phyloP scores from a whole-genome alignment of 2,888 invertebrate genomes.

The Amitus sp. region DNA sequence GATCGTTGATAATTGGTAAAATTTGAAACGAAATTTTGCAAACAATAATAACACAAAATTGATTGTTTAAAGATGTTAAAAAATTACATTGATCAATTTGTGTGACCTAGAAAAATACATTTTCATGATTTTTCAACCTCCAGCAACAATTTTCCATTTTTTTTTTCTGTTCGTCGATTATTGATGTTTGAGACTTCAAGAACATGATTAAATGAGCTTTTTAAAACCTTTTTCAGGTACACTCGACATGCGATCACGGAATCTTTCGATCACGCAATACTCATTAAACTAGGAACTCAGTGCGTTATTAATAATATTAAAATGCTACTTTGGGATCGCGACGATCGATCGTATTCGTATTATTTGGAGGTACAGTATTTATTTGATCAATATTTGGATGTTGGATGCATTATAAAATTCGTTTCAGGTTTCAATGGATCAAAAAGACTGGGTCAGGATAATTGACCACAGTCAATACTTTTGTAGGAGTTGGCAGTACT shows the following conservation, averaged over 20 bases:
- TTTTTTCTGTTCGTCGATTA: no score
- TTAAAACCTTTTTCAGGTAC: slow-evolving; percentile 77
- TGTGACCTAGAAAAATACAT: no score
- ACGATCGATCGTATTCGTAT: slow-evolving; percentile 88
- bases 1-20: no score
- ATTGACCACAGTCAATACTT: slow-evolving; percentile 92
- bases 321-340: slow-evolving; percentile 94
- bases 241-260: slow-evolving; percentile 89
- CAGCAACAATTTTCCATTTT: no score
- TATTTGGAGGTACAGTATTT: slow-evolving; percentile 74
- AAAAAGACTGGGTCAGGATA: slow-evolving; percentile 93
- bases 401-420: no score
- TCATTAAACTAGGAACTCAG: slow-evolving; percentile 83
- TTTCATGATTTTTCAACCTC: no score
- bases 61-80: no score
- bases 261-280: slow-evolving; percentile 81
- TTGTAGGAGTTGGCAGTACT: slow-evolving; percentile 96
- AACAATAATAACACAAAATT: no score
- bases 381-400: no score
- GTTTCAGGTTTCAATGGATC: slow-evolving; percentile 85
- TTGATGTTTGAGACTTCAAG: no score
- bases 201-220: not conserved
- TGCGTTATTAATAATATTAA: slow-evolving; percentile 94
- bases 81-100: no score
- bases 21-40: no score